These are phyloP conservation scores for Cephus spinipes DNA, from an alignment of 2,888 invertebrate species.

Conservation along the genomic window DNA sequence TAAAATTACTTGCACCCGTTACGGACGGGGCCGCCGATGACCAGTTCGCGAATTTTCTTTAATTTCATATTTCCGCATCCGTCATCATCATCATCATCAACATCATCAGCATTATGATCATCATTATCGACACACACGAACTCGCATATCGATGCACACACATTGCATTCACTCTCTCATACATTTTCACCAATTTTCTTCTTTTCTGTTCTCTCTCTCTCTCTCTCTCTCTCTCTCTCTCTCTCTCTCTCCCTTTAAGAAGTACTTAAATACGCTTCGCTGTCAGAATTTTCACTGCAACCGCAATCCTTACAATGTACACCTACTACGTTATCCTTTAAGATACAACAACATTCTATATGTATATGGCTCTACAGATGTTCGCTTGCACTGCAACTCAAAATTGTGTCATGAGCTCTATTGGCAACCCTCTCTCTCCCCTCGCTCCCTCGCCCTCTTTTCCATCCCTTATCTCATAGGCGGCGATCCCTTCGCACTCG, in stretches of 20 bases:
- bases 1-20: constrained; percentile 63
- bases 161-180: constrained; percentile 19
- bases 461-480: constrained; percentile 2
- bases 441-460: not conserved
- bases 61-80: not conserved
- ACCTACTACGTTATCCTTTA: constrained; percentile 58
- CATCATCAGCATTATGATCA: constrained; percentile 39
- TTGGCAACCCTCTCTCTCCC: constrained; percentile 3
- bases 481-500: not conserved
- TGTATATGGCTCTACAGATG: constrained; percentile 67
- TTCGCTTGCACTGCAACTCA: constrained; percentile 67
- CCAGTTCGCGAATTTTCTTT: constrained; percentile 25
- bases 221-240: constrained; percentile 19
- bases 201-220: constrained; percentile 10
- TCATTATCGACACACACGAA: constrained; percentile 20
- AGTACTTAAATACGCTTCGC: constrained; percentile 2
- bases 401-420: constrained; percentile 57
- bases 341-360: constrained; percentile 66
- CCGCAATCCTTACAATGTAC: constrained; percentile 64
- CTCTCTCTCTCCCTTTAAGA: constrained; percentile 19
- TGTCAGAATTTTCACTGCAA: constrained; percentile 36
- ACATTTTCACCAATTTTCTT: not conserved
- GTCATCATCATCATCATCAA: not conserved
- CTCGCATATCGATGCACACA: constrained; percentile 35
- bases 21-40: constrained; percentile 61